phyloP scores from a whole-genome alignment of 2,888 invertebrate genomes.

The Himalopsyche kuldschensis region DNA sequence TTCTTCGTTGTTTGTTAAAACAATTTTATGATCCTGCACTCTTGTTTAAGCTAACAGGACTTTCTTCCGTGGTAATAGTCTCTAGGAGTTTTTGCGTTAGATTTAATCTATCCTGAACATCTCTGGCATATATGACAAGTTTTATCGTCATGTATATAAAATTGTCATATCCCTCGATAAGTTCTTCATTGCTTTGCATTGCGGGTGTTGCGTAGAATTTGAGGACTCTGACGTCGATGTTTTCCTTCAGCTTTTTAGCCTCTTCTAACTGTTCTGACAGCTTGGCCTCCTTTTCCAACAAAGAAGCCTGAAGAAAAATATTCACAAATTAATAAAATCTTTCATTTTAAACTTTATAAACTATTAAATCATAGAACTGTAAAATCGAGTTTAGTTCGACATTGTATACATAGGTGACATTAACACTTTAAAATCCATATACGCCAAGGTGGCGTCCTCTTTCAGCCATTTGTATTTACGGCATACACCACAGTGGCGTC shows the following conservation, averaged over 20 bases:
- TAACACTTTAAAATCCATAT: no score
- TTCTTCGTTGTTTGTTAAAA: not conserved
- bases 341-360: not conserved
- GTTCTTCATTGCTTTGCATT: slow-evolving; percentile 71
- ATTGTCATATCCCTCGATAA: slow-evolving; percentile 79
- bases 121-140: slow-evolving; percentile 78
- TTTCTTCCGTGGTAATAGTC: slow-evolving; percentile 53
- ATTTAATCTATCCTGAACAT: slow-evolving; percentile 81
- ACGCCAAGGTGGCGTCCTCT: no score
- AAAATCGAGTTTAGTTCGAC: no score
- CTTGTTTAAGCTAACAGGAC: not conserved
- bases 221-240: slow-evolving; percentile 76
- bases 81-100: slow-evolving; percentile 78
- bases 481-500: no score
- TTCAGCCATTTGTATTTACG: no score
- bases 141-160: slow-evolving; percentile 87
- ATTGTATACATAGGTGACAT: no score
- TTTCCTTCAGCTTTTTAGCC: slow-evolving; percentile 77
- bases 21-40: not conserved
- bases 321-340: not conserved
- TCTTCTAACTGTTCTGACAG: slow-evolving; percentile 78
- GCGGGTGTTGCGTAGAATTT: slow-evolving; percentile 71
- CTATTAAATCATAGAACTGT: not conserved
- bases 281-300: slow-evolving; percentile 71
- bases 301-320: slow-evolving; percentile 5